These are phyloP conservation scores for Platorchestia sp. DNA, from an alignment of 1,140 invertebrate species.

Conservation along the genomic window DNA sequence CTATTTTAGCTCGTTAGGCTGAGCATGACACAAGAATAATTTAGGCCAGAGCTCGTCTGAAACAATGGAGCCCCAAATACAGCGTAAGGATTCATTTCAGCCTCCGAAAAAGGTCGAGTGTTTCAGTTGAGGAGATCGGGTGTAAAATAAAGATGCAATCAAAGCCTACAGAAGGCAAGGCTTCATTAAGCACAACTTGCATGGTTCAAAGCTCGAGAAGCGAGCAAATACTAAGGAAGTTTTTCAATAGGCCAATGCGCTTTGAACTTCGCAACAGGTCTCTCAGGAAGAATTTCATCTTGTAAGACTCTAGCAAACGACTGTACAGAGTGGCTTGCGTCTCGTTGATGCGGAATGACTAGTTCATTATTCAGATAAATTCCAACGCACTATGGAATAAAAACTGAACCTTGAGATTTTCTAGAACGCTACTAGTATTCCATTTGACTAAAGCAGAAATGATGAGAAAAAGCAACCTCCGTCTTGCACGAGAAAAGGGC, in stretches of 20 bases:
- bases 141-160: conserved; percentile 20
- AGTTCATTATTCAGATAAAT: no score
- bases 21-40: not conserved
- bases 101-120: not conserved
- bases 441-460: no score
- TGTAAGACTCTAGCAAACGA: no score
- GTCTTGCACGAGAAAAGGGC: not conserved
- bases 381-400: no score
- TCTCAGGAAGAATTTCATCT: not conserved
- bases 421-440: no score
- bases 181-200: not conserved
- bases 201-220: not conserved
- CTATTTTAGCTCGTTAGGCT: not conserved
- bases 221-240: not conserved
- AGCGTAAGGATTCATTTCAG: not conserved
- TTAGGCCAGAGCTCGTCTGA: not conserved
- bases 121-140: not conserved
- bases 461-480: no score
- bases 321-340: no score
- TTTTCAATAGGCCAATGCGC: not conserved
- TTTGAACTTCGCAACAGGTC: not conserved
- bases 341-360: no score
- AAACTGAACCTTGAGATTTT: no score
- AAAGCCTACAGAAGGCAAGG: not conserved
- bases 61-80: not conserved